Evolutionary conservation across 2,797 vertebrate species (phyloP), one percentile per base, ranked within the genome.

Genomic region (Neosilurus hyrtlii): DNA sequence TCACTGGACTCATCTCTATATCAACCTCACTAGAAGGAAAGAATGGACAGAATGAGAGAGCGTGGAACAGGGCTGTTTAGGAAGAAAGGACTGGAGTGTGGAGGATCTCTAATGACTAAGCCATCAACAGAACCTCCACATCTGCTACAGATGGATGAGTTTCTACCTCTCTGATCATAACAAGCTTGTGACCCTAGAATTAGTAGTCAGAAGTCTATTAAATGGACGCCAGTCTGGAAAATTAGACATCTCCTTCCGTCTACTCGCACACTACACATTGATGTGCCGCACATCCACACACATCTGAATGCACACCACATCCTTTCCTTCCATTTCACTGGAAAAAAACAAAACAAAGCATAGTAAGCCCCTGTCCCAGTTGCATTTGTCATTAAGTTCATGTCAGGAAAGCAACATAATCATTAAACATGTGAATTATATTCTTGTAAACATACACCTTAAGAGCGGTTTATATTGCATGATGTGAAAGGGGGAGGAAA

Each of bases 401-500:
- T 91, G 90, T 89, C 87, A 89, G 83, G 81, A 88, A 89, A 89
- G 90, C 90, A 91, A 91, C 79, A 83, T 84, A 85, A 88, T 85
- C 81, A 86, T 81, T 83, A 75, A 92, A 86, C 89, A 90, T 90
- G 92, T 88, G 89, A 92, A 91, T 93, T 88, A 92, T 90, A 94
- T 91, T 90, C 86, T 94, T 95, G 94, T 95, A 95, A 95, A 95
- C 93, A 94, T 93, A 95, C 93, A 94, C 93, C 91, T 94, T 93
- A 94, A 92, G 91, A 94, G 91, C 93, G 93, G 92, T 93, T 95
- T 93, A 94, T 95, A 95, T 95, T 93, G 92, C 91, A 89, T 94
- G 93, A 94, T 90, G 83, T 24, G 82, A 84, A 67, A 37, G 57
- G 56, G 54, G 77, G 85, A 90, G 90, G 87, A 89, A 92, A 92